phyloP scores from a whole-genome alignment of 1,140 invertebrate genomes.

The Drosophila asahinai region DNA sequence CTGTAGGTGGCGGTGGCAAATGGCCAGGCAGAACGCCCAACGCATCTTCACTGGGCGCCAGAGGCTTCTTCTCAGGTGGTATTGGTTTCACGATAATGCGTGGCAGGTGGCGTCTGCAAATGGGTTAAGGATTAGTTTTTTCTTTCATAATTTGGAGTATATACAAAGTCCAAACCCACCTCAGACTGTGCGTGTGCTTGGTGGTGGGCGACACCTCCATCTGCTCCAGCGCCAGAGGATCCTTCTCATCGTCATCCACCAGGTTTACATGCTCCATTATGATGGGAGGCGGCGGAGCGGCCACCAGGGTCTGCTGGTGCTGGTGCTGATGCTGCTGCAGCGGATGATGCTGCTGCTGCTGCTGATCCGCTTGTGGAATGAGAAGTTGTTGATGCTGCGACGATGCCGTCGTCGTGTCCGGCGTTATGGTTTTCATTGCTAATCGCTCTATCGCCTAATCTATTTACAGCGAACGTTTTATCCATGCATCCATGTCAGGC shows the following conservation, averaged over 20 bases:
- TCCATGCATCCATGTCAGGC: constrained; percentile 55
- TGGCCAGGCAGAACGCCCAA: constrained; percentile 29
- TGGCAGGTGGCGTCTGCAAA: constrained; percentile 78
- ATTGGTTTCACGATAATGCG: constrained; percentile 84
- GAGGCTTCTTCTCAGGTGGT: constrained; percentile 79
- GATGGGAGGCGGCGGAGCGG: constrained; percentile 49
- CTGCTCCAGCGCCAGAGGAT: constrained; percentile 78
- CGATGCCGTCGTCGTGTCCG: constrained; percentile 59
- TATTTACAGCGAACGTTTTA: constrained; percentile 47
- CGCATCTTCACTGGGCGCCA: constrained; percentile 57
- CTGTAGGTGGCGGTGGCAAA: constrained; percentile 15
- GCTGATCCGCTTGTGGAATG: constrained; percentile 55
- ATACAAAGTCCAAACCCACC: constrained; percentile 23
- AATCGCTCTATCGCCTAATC: constrained; percentile 35
- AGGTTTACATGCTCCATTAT: constrained; percentile 82
- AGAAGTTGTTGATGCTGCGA: constrained; percentile 48
- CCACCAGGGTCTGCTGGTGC: constrained; percentile 40
- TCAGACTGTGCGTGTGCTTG: constrained; percentile 82
- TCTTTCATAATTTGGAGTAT: too few species aligned
- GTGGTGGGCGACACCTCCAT: constrained; percentile 51
- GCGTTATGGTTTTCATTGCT: constrained; percentile 76
- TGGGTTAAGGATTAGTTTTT: not conserved
- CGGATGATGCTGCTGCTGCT: constrained; percentile 37
- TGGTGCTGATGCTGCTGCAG: constrained; percentile 30
- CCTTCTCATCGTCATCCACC: constrained; percentile 81